Evolutionary conservation across 2,113 vertebrate genomes (phyloP).

Genomic region (Zeus faber): DNA sequence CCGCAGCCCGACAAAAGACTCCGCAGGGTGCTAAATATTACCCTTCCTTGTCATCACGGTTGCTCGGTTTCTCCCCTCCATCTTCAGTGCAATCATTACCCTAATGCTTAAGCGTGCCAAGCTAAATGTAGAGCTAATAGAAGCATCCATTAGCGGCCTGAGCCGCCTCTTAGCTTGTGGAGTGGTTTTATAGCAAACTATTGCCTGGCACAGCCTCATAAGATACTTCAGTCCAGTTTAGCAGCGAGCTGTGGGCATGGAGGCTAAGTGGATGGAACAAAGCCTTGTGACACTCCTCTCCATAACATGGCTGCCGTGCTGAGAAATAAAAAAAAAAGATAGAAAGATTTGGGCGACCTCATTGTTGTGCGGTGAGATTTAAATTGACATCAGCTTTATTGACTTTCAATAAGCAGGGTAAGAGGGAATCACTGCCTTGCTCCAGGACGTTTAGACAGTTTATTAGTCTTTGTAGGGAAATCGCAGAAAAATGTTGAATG

Average conservation of each 20-base stretch:
- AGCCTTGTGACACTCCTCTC: slow-evolving; percentile 56
- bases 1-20: slow-evolving; percentile 33
- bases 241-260: slow-evolving; percentile 32
- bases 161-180: slow-evolving; percentile 54
- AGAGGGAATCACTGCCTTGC: too few species aligned
- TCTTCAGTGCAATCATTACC: slow-evolving; percentile 58
- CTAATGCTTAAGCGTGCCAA: slow-evolving; percentile 60
- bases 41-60: slow-evolving; percentile 64
- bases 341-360: too few species aligned
- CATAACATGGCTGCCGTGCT: slow-evolving; percentile 17
- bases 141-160: slow-evolving; percentile 58
- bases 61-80: slow-evolving; percentile 42
- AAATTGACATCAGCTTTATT: too few species aligned
- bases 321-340: too few species aligned
- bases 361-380: too few species aligned
- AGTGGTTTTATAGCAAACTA: slow-evolving; percentile 55
- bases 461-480: too few species aligned
- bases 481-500: too few species aligned
- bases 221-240: slow-evolving; percentile 34
- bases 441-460: too few species aligned
- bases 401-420: too few species aligned
- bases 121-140: slow-evolving; percentile 69
- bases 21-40: slow-evolving; percentile 59
- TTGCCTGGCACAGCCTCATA: slow-evolving; percentile 13
- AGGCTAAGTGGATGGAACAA: slow-evolving; percentile 49